A percentile compares a stretch with the other conserved stretches of the same genome.
Conservation (phyloP, 2,113 vertebrate species). For the Macquaria ambigua region DNA sequence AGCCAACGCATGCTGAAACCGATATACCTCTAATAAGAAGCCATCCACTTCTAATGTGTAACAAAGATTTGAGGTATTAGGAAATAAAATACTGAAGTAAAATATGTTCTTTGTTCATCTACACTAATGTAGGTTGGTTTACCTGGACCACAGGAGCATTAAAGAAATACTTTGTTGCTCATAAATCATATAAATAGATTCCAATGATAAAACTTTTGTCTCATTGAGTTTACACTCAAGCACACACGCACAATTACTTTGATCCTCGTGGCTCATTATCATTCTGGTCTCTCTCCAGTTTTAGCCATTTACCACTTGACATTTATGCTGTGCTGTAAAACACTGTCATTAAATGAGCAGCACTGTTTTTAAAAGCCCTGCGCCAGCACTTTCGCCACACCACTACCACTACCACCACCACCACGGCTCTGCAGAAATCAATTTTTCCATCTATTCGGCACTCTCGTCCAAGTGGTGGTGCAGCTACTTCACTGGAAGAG, state of each 20-base stretch:
- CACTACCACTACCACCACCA: not conserved
- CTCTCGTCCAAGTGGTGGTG: slow-evolving; percentile 28
- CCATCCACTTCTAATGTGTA: not conserved
- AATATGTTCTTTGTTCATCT: not conserved
- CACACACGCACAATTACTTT: slow-evolving; percentile 10
- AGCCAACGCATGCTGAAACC: not conserved
- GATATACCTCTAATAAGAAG: not conserved
- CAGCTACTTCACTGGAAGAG: slow-evolving; percentile 23
- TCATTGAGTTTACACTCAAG: not conserved
- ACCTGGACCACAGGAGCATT: not conserved
- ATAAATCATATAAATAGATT: slow-evolving; percentile 12
- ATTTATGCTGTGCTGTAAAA: slow-evolving; percentile 65
- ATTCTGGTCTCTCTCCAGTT: slow-evolving; percentile 56
- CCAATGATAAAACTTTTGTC: slow-evolving; percentile 2
- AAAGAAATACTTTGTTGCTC: not conserved
- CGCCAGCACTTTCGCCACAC: slow-evolving; percentile 31
- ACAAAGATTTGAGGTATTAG: not conserved
- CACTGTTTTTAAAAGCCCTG: slow-evolving; percentile 58
- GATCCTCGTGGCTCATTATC: slow-evolving; percentile 51
- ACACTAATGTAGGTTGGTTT: not conserved
- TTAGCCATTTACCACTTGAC: slow-evolving; percentile 65
- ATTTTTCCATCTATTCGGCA: slow-evolving; percentile 62
- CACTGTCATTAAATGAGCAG: slow-evolving; percentile 62
- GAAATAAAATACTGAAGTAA: not conserved
- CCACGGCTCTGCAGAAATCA: slow-evolving; percentile 44